Evolutionary conservation across 2,113 vertebrate genomes (phyloP), one percentile per base, ranked within the genome.

Genomic region (Passerina amoena): DNA sequence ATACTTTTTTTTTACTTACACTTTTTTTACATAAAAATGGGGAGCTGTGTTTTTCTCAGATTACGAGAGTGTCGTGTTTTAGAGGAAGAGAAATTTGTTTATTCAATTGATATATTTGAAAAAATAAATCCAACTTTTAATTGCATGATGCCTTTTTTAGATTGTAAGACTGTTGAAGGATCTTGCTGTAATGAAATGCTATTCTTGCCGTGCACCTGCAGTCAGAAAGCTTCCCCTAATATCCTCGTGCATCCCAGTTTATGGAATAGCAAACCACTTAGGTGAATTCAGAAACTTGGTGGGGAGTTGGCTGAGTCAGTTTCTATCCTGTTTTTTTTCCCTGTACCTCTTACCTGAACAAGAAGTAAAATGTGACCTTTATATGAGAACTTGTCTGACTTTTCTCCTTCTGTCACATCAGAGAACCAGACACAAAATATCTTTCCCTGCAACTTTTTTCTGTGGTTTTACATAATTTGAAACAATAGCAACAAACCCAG

Each of bases 381-480:
- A 1, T 27, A 18, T 71, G 75, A 82, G 51, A 80, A 47, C n/a
- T 53, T 56, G 4, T 24, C 60, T 63, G 50, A 31, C 44, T 71
- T 57, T 76, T n/a, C 38, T 86, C 11, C 83, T 75, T 37, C 12
- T 56, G 0, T 61, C 0, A 0, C 14, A 11, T 60, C 25, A 65
- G 37, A 86, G 35, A 40, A 90, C 42, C 9, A 92, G 44, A 28
- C 38, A 57, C 27, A 66, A 66, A 53, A 63, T 50, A 68, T 5
- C 12, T 82, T 90, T 61, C 13, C 14, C 15, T 65, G 2, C 3
- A 11, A 44, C 57, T 69, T 86, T 86, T 81, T 81, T 31, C 42
- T 61, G 4, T 72, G 42, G 12, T 40, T 37, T 60, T 42, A 51
- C 21, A 3, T 33, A 10, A 18, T 86, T 94, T 90, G 56, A 65